Evolutionary conservation across 2,797 vertebrate species (phyloP), one percentile per base, ranked within the genome.

Genomic region (Carapus acus): DNA sequence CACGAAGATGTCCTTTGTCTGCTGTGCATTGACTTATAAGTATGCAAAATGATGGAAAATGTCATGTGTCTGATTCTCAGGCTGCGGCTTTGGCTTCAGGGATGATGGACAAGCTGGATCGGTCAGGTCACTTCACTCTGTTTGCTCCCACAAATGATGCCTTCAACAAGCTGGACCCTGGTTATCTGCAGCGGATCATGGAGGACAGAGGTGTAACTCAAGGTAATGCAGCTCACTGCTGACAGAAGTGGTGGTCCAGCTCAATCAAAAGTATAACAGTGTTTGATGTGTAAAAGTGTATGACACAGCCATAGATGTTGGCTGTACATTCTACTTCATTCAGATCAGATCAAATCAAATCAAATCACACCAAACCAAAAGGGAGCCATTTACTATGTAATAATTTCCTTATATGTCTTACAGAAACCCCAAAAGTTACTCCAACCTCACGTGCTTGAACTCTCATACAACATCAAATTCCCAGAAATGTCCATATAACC

Each of bases 71-170:
- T n/a, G n/a, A n/a, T n/a, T 22, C 24, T 19, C 73, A 99, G 96
- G 56, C 83, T 54, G 83, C 86, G 11, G 88, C 81, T 3, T 43
- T 84, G 74, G 86, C 87, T 1, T 89, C 94, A 3, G 85, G 82
- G 50, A 39, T 94, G 40, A 24, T 93, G 80, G 88, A 89, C 40
- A 79, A 78, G 21, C 87, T 99, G 58, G 87, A 83, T 34, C 67
- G 85, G 71, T 85, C 91, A 1, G 95, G 94, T 15, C 92, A 94
- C 33, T 95, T 87, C 27, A 99, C 96, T 1, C 69, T 99, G 51
- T 97, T 99, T 73, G 94, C 91, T 60, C 95, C 96, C 24, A 98
- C 92, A n/a, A 89, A 98, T 54, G 74, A 87, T 1, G 96, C 95
- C 58, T 95, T 98, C 56, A 73, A 88, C 9, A 91, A 83, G 52